These are phyloP conservation scores for Ophioderma brevispina DNA, from an alignment of 35 echinoderm and acorn worm species.

Conservation along the genomic window DNA sequence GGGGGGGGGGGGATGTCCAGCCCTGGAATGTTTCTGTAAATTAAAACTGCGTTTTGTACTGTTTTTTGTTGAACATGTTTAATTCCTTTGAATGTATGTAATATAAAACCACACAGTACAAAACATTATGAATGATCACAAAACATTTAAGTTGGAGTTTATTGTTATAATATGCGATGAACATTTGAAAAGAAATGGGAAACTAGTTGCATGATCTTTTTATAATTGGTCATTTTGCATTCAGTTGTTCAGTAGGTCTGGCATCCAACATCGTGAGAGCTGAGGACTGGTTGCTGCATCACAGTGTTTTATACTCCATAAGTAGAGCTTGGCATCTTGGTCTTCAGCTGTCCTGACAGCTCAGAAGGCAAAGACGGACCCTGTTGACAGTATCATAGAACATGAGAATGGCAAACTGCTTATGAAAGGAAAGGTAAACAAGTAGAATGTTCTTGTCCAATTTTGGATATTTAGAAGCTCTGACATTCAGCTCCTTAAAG, in stretches of 20 bases:
- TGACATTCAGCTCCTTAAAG: slow-evolving; percentile 44
- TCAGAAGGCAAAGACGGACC: slow-evolving; percentile 28
- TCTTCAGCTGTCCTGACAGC: slow-evolving; percentile 47
- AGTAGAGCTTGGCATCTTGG: slow-evolving; percentile 80
- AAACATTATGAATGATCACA: too few species aligned
- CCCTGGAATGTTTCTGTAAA: too few species aligned
- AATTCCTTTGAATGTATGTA: too few species aligned
- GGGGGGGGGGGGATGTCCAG: too few species aligned
- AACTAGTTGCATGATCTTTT: too few species aligned
- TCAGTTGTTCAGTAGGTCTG: slow-evolving; percentile 54
- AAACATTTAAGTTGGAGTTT: too few species aligned
- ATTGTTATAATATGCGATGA: too few species aligned
- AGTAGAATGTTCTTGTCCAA: background rate
- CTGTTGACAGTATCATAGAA: slow-evolving; percentile 52
- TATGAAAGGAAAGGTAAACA: slow-evolving; percentile 79
- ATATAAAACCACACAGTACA: too few species aligned
- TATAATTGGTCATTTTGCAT: too few species aligned
- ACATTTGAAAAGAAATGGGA: too few species aligned
- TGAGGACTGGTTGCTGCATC: slow-evolving; percentile 16
- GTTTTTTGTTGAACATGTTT: too few species aligned
- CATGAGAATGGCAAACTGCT: slow-evolving; percentile 68
- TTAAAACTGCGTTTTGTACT: too few species aligned
- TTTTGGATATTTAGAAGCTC: slow-evolving; percentile 46
- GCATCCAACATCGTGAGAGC: slow-evolving; percentile 34
- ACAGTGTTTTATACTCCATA: slow-evolving; percentile 60